A percentile compares a stretch with the other conserved stretches of the same genome.
These are phyloP conservation scores for Brachionichthys hirsutus DNA, from an alignment of 2,113 vertebrate genomes.

Conservation along the genomic window DNA sequence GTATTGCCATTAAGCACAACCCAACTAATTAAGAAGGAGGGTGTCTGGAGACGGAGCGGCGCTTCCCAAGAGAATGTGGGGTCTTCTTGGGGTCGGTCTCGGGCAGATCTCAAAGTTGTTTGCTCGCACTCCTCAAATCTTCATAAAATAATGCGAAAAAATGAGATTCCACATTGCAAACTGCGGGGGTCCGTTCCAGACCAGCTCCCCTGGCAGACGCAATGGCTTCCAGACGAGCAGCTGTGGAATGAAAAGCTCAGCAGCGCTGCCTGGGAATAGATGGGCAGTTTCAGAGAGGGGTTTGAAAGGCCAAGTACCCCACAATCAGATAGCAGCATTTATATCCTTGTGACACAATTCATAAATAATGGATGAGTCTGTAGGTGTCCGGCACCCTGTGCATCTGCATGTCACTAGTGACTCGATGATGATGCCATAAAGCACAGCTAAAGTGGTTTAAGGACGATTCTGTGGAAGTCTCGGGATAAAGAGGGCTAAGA, in stretches of 20 bases:
- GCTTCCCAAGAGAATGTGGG: conserved; percentile 48
- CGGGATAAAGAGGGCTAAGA: conserved; percentile 72
- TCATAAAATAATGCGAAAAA: conserved; percentile 52
- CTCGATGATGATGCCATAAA: conserved; percentile 74
- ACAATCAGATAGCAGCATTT: conserved; percentile 68
- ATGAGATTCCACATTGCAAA: conserved; percentile 75
- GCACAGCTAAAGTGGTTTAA: conserved; percentile 71
- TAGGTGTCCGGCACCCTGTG: conserved; percentile 56
- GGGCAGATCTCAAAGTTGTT: conserved; percentile 49
- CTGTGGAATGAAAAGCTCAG: conserved; percentile 53
- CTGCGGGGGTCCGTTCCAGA: conserved; percentile 22
- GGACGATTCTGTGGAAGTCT: conserved; percentile 71
- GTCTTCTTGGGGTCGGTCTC: conserved; percentile 43
- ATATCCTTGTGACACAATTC: conserved; percentile 63
- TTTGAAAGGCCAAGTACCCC: conserved; percentile 68
- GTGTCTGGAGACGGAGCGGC: conserved; percentile 72
- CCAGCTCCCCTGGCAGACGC: conserved; percentile 47
- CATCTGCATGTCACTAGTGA: conserved; percentile 76
- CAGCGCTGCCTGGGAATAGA: conserved; percentile 46
- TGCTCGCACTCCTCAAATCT: conserved; percentile 48
- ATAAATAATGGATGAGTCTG: conserved; percentile 75
- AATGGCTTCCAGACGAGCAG: conserved; percentile 27
- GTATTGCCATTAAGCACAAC: conserved; percentile 74
- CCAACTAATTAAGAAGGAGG: conserved; percentile 90
- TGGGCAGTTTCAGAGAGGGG: conserved; percentile 54